Evolutionary conservation across 2,113 vertebrate species (phyloP), one percentile per base, ranked within the genome.

Genomic region (Brevimyrus niger): DNA sequence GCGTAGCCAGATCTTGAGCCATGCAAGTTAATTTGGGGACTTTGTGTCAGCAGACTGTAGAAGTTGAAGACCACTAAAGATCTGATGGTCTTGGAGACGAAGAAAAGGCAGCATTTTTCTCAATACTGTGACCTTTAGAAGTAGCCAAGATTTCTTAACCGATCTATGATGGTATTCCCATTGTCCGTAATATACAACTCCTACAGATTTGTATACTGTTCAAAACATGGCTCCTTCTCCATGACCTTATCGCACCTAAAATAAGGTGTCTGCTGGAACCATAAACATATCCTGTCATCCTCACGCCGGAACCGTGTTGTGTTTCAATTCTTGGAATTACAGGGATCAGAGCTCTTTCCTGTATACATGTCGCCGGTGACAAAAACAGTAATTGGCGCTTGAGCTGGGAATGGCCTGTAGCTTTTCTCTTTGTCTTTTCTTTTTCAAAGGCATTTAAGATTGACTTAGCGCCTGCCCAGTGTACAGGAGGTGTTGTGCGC

Each of bases 361-460:
- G 42, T 50, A 84, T 55, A 61, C 65, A 89, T 61, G 38, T 55
- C 50, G 27, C 17, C 6, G 58, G 55, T 90, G 50, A 38, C 31
- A 61, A 38, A 46, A 82, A 69, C 69, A 88, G 80, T 58, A 89
- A 84, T 91, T 89, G 91, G 80, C 3, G 6, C 46, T 44, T 44
- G 31, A 21, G 31, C 65, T 84, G 48, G 86, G 88, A 23, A 17
- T 88, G 27, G 61, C 3, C 61, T 69, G 1, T 69, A 88, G 47
- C n/a, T 27, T 48, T 53, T 44, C 86, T 91, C 85, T 90, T 65
- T 92, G 91, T 90, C 47, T 85, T 35, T 5, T 86, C 88, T 85
- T 55, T 44, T 88, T 44, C 15, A 86, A 9, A 69, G 58, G 86
- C 84, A 87, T 83, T 86, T 88, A 9, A 38, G 27, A 53, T 86